These are phyloP conservation scores for Thymelicus sylvestris DNA, from an alignment of 2,888 invertebrate genomes.

Conservation along the genomic window DNA sequence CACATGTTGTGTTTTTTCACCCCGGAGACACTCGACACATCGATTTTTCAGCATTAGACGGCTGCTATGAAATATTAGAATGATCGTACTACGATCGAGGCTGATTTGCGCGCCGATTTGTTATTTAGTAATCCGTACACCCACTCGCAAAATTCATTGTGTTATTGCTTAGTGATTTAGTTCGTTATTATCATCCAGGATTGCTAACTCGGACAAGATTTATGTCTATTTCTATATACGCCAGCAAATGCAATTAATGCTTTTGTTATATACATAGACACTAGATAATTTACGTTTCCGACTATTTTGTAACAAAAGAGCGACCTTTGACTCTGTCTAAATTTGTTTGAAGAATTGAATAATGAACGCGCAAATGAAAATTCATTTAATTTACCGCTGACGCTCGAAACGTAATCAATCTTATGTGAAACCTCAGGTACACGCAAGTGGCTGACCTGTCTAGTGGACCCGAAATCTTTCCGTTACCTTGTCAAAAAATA, in stretches of 20 bases:
- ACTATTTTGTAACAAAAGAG: conserved; percentile 19
- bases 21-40: conserved; percentile 68
- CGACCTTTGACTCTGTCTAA: conserved; percentile 31
- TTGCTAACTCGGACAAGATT: conserved; percentile 71
- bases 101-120: conserved; percentile 63
- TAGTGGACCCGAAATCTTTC: neutral
- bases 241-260: conserved; percentile 59
- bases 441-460: neutral
- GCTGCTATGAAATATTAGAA: conserved; percentile 71
- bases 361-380: conserved; percentile 39
- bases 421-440: conserved; percentile 5
- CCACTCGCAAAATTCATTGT: conserved; percentile 72
- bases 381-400: neutral
- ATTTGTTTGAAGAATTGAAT: conserved; percentile 41
- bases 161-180: conserved; percentile 75
- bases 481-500: neutral
- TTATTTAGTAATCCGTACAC: conserved; percentile 70
- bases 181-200: conserved; percentile 63
- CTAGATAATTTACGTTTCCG: conserved; percentile 26
- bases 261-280: conserved; percentile 21
- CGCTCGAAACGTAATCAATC: conserved; percentile 2
- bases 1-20: conserved; percentile 71
- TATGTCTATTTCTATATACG: conserved; percentile 51
- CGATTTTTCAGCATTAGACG: conserved; percentile 67
- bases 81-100: conserved; percentile 53